phyloP scores from a whole-genome alignment of 2,113 vertebrate species.

The Sturnus vulgaris region DNA sequence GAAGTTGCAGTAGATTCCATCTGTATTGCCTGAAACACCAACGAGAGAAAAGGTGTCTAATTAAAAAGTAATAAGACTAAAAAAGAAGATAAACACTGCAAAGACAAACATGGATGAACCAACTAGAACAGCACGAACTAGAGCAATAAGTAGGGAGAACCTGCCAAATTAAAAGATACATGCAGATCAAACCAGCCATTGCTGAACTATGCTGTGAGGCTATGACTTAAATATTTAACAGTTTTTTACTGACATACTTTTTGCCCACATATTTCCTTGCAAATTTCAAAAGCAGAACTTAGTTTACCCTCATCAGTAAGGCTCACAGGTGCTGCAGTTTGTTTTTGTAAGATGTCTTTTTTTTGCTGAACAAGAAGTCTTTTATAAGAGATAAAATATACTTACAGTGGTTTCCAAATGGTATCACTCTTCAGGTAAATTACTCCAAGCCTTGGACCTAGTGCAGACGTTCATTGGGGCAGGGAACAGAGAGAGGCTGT shows the following conservation, averaged over 20 bases:
- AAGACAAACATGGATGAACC: neutral
- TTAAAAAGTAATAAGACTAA: constrained; percentile 6
- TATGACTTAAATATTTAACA: constrained; percentile 59
- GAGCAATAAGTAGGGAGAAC: neutral
- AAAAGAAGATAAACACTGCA: constrained; percentile 16
- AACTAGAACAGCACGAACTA: neutral
- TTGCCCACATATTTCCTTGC: constrained; percentile 29
- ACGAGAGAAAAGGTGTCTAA: neutral
- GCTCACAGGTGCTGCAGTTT: constrained; percentile 46
- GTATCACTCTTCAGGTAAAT: constrained; percentile 84
- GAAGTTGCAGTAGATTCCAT: neutral
- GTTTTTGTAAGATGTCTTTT: constrained; percentile 16
- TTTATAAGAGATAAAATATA: constrained; percentile 63
- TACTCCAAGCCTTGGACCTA: constrained; percentile 80
- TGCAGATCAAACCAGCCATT: constrained; percentile 35
- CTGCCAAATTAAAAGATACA: constrained; percentile 19
- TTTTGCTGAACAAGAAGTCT: constrained; percentile 22
- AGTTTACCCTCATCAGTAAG: constrained; percentile 1
- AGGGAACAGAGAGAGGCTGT: constrained; percentile 73
- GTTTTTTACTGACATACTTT: constrained; percentile 49
- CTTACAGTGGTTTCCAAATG: constrained; percentile 80
- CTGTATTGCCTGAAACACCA: neutral
- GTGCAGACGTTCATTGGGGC: constrained; percentile 84
- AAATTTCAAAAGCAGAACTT: constrained; percentile 46
- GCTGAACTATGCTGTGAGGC: constrained; percentile 23